Evolutionary conservation across 2,888 invertebrate genomes (phyloP), one percentile per base, ranked within the genome.

Genomic region (Allolobophora icterica): DNA sequence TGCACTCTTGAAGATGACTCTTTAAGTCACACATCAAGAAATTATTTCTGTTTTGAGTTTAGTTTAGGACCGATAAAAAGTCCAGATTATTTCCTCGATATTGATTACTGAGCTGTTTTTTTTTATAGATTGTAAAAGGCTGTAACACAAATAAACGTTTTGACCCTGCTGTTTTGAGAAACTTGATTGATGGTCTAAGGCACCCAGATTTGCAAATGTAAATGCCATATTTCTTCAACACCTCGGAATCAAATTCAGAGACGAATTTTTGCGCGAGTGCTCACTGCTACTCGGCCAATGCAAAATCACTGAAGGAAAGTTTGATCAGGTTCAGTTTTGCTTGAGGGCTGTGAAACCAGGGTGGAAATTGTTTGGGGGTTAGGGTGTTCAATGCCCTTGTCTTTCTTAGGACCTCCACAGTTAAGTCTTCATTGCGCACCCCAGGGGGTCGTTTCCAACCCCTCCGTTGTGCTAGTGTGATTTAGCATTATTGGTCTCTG

Each of bases 41-140:
- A 71, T 71, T 71, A 71, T 71, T 71, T 71, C 71, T 71, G n/a
- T n/a, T 71, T 52, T 71, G 71, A 71, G 30, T 71, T 71, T n/a
- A 1, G 71, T 71, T 71, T n/a, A 71, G 0, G 71, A 17, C n/a
- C 5, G 71, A n/a, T 24, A 24, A 71, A n/a, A 71, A 71, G 71
- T 71, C 71, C 71, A n/a, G 30, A n/a, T 71, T 71, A 71, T 71
- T n/a, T 71, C 8, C 30, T n/a, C 11, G 5, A 13, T 71, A n/a
- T n/a, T 71, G 30, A n/a, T 4, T 13, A n/a, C 17, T 71, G 71
- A 45, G 45, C 45, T 45, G 45, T 45, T 45, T n/a, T n/a, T 71
- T 71, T n/a, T 71, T n/a, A n/a, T 71, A 17, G 8, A 71, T 71
- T 71, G 71, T 71, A 71, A n/a, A 71, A 71, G 30, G 30, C 71